phyloP scores from a whole-genome alignment of 1,140 invertebrate species.

The Neodiprion fabricii region DNA sequence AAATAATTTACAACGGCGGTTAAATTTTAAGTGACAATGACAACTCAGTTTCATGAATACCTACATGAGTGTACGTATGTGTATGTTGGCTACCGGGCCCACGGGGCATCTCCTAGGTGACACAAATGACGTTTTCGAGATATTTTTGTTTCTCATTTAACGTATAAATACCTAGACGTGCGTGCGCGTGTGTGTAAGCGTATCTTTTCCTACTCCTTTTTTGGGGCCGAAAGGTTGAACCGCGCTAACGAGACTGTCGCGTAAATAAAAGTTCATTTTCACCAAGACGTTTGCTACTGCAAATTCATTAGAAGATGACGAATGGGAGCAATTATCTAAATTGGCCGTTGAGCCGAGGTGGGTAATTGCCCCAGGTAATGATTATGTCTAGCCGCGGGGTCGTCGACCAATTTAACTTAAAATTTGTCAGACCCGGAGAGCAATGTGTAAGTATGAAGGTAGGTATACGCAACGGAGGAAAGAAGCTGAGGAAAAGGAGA shows the following conservation, averaged over 20 bases:
- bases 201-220: background rate
- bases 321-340: background rate
- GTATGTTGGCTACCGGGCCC: background rate
- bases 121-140: background rate
- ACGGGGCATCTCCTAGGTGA: background rate
- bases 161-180: too few species aligned
- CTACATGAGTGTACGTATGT: background rate
- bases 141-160: too few species aligned
- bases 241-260: conserved; percentile 14
- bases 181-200: background rate
- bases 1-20: background rate
- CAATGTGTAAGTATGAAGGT: too few species aligned
- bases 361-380: conserved; percentile 4
- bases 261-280: conserved; percentile 9
- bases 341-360: background rate
- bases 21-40: conserved; percentile 8
- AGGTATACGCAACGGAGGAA: too few species aligned
- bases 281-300: conserved; percentile 8
- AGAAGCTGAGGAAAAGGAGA: too few species aligned
- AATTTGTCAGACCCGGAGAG: too few species aligned
- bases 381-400: background rate
- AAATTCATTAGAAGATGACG: conserved; percentile 8
- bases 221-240: background rate
- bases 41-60: conserved; percentile 2
- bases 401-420: too few species aligned